phyloP scores from a whole-genome alignment of 2,113 vertebrate species.

The Pyrgilauda ruficollis region DNA sequence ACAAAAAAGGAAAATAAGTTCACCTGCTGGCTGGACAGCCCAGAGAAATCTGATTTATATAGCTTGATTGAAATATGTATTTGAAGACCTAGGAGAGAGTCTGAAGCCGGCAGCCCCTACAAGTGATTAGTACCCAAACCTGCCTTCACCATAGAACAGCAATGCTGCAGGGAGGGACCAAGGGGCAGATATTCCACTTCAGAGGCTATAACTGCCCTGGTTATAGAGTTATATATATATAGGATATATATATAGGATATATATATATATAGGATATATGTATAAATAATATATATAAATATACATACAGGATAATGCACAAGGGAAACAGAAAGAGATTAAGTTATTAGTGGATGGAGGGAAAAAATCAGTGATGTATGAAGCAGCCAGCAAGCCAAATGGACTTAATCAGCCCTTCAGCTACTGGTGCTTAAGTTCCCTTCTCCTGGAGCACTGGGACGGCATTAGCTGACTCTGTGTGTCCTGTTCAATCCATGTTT shows the following conservation, averaged over 20 bases:
- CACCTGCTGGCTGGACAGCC: not conserved
- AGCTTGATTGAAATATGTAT: not conserved
- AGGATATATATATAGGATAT: not conserved
- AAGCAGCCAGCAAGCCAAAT: not conserved
- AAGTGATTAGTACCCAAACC: not conserved
- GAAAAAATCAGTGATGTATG: not conserved
- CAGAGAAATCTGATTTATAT: not conserved
- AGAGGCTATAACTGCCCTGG: not conserved
- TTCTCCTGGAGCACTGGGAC: not conserved
- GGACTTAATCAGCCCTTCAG: not conserved
- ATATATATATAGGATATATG: not conserved
- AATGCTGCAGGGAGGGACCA: not conserved
- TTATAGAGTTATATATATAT: not conserved
- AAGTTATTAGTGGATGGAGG: not conserved
- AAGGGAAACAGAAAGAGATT: not conserved
- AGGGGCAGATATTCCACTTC: not conserved
- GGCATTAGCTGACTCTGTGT: not conserved
- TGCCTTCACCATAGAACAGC: not conserved
- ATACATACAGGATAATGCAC: not conserved
- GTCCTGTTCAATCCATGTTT: not conserved
- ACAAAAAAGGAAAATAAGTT: constrained; percentile 17
- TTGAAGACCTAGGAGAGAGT: not conserved
- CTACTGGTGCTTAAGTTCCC: not conserved
- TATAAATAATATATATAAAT: not conserved
- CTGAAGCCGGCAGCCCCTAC: not conserved